phyloP scores from a whole-genome alignment of 2,797 vertebrate genomes.

The Neostethus bicornis region DNA sequence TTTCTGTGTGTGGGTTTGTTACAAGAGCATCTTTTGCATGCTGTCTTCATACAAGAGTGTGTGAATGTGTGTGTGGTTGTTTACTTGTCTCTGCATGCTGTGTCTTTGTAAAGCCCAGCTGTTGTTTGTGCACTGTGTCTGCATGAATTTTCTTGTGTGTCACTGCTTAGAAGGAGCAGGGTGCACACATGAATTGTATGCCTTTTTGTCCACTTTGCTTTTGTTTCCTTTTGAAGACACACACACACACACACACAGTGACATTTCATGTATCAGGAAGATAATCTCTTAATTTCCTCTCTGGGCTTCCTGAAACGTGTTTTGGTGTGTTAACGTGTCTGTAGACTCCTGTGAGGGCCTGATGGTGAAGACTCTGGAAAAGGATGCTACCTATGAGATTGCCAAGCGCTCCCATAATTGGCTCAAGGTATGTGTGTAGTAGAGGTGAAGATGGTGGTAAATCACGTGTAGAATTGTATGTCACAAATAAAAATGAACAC shows the following conservation, averaged over 20 bases:
- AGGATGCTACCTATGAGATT: slow-evolving; percentile 92
- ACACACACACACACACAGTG: slow-evolving; percentile 36
- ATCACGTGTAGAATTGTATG: background rate
- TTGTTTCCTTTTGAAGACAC: slow-evolving; percentile 33
- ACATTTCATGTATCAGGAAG: slow-evolving; percentile 46
- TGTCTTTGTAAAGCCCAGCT: slow-evolving; percentile 22
- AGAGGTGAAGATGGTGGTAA: background rate
- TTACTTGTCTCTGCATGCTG: slow-evolving; percentile 5
- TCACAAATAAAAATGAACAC: background rate
- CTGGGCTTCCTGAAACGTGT: slow-evolving; percentile 24
- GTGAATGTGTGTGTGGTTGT: slow-evolving; percentile 15
- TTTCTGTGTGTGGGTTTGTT: slow-evolving; percentile 39
- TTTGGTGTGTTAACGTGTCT: slow-evolving; percentile 33
- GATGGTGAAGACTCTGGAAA: slow-evolving; percentile 94
- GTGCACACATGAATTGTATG: slow-evolving; percentile 17
- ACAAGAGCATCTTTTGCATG: slow-evolving; percentile 20
- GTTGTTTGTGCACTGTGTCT: slow-evolving; percentile 14
- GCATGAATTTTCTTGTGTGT: slow-evolving; percentile 25
- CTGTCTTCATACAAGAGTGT: slow-evolving; percentile 19
- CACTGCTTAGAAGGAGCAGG: slow-evolving; percentile 14
- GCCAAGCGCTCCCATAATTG: slow-evolving; percentile 94
- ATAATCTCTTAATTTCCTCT: slow-evolving; percentile 68
- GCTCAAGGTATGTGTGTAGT: slow-evolving; percentile 84
- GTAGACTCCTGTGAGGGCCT: slow-evolving; percentile 93
- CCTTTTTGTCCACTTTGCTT: slow-evolving; percentile 22